Base-by-base conservation (phyloP, 2,888 invertebrate genomes). In the Nomada flava region DNA sequence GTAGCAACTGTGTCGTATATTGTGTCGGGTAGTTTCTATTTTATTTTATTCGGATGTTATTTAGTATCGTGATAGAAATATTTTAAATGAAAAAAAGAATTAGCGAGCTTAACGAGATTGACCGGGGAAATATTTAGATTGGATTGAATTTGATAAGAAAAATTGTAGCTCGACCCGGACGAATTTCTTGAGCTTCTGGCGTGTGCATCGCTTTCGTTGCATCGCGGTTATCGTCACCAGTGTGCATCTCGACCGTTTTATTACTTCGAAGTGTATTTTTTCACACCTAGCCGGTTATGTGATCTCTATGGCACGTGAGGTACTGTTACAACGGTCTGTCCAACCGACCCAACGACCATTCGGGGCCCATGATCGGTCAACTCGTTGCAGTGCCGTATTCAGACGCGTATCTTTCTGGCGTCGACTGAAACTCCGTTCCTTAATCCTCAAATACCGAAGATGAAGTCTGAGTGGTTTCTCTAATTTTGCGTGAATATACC, bases 301-400 rank as follows among this genome's bases (percentile, higher is more conserved):
- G 76, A 79, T 83, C 76, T 74, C 72, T 63, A 53, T 69, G 83
- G 80, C 83, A 82, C 77, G 82, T 73, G 71, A 82, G 84, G 84
- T 84, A 85, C 84, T 85, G 85, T 84, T 85, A 85, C 85, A 82
- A 84, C 78, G 84, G 82, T 76, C 73, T 78, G 44, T 71, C 65
- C 55, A 52, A 68, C 71, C 82, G 65, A 74, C 63, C 60, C 70
- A 65, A 74, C 83, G 77, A 80, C 74, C 83, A 73, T 77, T 74
- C 76, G 26, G 60, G 76, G 76, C 57, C 74, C 83, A 77, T 36
- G 77, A 83, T 84, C 81, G 76, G 65, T 50, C 74, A 64, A 23
- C 75, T 59, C 62, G 68, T 44, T 18, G 26, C 69, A 77, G 80
- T 68, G 72, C 73, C 70, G 71, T 73, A 70, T 53, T 23, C 26